Percentiles rank a stretch among this genome's conserved stretches.
phyloP scores from a whole-genome alignment of 2,888 invertebrate species.

The Nebria salina region DNA sequence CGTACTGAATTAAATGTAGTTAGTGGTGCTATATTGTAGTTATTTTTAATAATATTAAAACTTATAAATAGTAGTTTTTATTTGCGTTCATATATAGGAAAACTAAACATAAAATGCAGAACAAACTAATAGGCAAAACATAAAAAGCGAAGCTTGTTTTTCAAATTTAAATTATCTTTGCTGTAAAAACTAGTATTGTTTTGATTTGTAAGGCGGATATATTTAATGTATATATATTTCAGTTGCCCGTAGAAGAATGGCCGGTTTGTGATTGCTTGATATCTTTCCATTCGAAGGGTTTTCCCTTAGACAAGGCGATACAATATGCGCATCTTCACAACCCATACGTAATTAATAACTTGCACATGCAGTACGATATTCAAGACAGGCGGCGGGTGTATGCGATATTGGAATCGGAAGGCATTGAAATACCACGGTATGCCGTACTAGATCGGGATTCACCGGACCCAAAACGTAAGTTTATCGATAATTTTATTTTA shows the following conservation, averaged over 20 bases:
- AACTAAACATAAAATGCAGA: not conserved
- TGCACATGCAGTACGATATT: constrained; percentile 98
- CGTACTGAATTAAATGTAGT: no score
- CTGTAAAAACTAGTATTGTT: not conserved
- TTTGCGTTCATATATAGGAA: not conserved
- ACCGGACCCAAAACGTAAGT: constrained; percentile 87
- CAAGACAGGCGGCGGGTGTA: constrained; percentile 96
- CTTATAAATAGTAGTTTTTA: not conserved
- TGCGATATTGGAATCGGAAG: constrained; percentile 90
- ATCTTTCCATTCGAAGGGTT: constrained; percentile 98
- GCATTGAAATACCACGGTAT: constrained; percentile 97
- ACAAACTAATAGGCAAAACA: not conserved
- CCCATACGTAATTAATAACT: constrained; percentile 97
- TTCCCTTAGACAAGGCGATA: constrained; percentile 97
- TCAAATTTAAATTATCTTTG: not conserved
- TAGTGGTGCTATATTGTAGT: not conserved
- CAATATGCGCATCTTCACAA: constrained; percentile 92
- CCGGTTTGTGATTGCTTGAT: constrained; percentile 97
- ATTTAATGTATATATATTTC: constrained; percentile 51
- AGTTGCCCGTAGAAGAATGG: constrained; percentile 98
- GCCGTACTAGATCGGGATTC: constrained; percentile 96
- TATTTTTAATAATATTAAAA: not conserved
- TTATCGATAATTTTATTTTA: constrained; percentile 34
- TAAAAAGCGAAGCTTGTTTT: not conserved
- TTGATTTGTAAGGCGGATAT: not conserved